A percentile compares a stretch with the other conserved stretches of the same genome.
phyloP scores from a whole-genome alignment of 1,140 invertebrate species.

The Whitmania pigra region DNA sequence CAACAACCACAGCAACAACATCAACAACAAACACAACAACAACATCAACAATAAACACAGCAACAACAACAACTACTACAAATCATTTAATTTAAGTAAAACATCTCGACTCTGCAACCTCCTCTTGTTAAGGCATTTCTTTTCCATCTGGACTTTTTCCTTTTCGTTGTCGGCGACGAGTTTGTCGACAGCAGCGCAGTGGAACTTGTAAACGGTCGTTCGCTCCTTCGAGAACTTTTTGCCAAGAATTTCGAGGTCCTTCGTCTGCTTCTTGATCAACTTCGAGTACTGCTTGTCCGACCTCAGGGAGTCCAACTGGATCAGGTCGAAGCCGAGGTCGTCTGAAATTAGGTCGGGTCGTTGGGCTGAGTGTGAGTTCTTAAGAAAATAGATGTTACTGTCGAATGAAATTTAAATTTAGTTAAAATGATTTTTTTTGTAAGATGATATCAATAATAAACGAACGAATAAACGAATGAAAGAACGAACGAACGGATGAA shows the following conservation, averaged over 20 bases:
- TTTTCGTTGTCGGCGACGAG: slow-evolving; percentile 50
- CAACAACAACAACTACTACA: no score
- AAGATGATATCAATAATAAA: no score
- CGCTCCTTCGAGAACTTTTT: slow-evolving; percentile 90
- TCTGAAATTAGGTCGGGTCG: slow-evolving; percentile 7
- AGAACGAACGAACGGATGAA: no score
- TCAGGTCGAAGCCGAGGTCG: slow-evolving; percentile 49
- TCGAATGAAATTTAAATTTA: no score
- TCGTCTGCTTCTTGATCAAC: slow-evolving; percentile 86
- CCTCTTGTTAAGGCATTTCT: slow-evolving; percentile 27
- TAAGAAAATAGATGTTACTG: no score
- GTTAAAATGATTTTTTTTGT: no score
- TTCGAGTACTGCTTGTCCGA: slow-evolving; percentile 88
- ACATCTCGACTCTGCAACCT: slow-evolving; percentile 35
- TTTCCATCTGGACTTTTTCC: slow-evolving; percentile 26
- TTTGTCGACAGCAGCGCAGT: slow-evolving; percentile 88
- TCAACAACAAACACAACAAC: no score
- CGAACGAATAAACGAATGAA: no score
- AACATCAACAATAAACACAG: no score
- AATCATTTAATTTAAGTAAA: no score
- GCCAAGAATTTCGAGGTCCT: slow-evolving; percentile 74
- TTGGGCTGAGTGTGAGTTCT: background rate
- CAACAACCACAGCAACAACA: no score
- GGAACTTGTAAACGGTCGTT: slow-evolving; percentile 74
- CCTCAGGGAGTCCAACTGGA: slow-evolving; percentile 75